These are phyloP conservation scores for Caenorhabditis brenneri DNA, from an alignment of 1,140 invertebrate species.

Conservation along the genomic window DNA sequence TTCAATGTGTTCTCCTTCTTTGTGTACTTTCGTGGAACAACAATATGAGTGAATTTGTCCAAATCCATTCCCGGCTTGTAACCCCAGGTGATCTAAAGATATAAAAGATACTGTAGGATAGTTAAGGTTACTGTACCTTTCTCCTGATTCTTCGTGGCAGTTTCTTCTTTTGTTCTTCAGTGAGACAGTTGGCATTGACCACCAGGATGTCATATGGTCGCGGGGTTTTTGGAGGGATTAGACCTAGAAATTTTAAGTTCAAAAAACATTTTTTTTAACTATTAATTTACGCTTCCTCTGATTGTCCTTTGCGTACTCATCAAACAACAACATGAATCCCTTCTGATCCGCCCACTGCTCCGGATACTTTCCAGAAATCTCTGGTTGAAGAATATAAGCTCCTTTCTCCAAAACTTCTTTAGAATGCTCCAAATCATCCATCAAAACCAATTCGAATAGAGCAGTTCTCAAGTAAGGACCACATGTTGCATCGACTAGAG, in stretches of 20 bases:
- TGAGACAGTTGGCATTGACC: background rate
- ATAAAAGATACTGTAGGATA: too few species aligned
- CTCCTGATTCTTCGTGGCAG: background rate
- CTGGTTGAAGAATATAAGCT: background rate
- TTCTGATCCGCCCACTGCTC: background rate
- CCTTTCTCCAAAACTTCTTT: background rate
- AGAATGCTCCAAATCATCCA: background rate
- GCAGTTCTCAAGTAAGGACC: background rate
- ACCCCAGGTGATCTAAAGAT: background rate
- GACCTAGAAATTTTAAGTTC: background rate
- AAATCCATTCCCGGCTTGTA: background rate
- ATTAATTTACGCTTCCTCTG: background rate
- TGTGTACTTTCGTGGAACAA: background rate
- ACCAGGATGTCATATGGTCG: background rate
- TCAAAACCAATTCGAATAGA: background rate
- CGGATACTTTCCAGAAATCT: background rate
- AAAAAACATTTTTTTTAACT: background rate
- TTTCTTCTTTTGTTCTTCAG: background rate
- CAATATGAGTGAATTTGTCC: background rate
- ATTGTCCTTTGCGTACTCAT: background rate
- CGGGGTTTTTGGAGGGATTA: background rate
- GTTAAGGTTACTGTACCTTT: too few species aligned
- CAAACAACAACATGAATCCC: background rate
- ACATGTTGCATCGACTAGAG: background rate
- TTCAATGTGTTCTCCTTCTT: background rate